Evolutionary conservation across 2,113 vertebrate genomes (phyloP).

Genomic region (Tragelaphus strepsiceros): DNA sequence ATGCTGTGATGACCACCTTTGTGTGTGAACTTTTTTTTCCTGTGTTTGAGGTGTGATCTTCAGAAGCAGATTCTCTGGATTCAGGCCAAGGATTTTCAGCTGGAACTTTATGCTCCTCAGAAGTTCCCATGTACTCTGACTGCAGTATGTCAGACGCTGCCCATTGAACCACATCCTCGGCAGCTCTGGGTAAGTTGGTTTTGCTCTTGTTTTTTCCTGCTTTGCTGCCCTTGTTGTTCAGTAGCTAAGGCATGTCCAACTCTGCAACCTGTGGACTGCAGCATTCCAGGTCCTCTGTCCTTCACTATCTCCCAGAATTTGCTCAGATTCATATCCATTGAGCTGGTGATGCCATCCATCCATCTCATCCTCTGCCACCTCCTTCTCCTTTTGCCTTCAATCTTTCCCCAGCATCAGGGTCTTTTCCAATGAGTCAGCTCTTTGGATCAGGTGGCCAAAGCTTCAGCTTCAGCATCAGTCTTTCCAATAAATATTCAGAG

Average conservation of each 20-base stretch:
- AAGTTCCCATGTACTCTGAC: rapidly evolving
- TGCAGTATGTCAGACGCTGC: rapidly evolving
- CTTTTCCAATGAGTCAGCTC: background rate
- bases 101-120: rapidly evolving
- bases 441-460: background rate
- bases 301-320: background rate
- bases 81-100: background rate
- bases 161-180: rapidly evolving
- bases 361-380: background rate
- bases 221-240: background rate
- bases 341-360: background rate
- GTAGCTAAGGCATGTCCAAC: background rate
- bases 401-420: background rate
- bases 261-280: background rate
- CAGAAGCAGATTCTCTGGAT: background rate
- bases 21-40: background rate
- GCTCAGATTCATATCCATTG: background rate
- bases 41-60: background rate
- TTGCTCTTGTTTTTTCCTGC: too few relatives aligned
- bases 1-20: background rate
- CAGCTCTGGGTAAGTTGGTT: background rate
- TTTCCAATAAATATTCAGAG: background rate
- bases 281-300: background rate
- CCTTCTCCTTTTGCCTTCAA: background rate
- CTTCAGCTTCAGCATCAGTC: background rate